Conservation (phyloP, 2,888 invertebrate genomes). For the Lasioglossum pauxillum region DNA sequence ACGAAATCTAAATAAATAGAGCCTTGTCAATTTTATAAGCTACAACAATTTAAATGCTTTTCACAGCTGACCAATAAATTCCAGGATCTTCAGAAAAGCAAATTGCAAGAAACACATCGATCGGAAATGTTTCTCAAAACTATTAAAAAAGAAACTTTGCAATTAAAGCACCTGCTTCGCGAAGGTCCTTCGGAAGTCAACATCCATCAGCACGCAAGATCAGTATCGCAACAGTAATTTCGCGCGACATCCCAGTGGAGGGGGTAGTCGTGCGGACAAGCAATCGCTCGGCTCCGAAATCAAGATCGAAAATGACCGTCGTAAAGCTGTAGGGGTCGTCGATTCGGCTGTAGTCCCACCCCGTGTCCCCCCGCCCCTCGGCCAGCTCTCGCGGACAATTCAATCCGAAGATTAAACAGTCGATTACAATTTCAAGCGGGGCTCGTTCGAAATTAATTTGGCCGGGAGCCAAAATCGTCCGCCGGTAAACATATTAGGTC, state of each 20-base stretch:
- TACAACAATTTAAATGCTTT: too few relatives aligned
- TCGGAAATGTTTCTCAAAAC: too few relatives aligned
- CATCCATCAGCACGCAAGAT: not conserved
- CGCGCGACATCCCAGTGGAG: not conserved
- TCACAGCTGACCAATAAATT: too few relatives aligned
- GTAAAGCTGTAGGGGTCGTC: constrained; percentile 25
- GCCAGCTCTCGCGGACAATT: constrained; percentile 31
- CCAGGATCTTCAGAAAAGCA: too few relatives aligned
- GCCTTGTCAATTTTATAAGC: too few relatives aligned
- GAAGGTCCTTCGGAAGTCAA: not conserved
- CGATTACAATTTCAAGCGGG: constrained; percentile 48
- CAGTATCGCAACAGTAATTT: not conserved
- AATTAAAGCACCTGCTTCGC: too few relatives aligned
- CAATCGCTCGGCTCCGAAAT: constrained; percentile 34
- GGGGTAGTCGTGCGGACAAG: constrained; percentile 18
- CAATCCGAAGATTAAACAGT: constrained; percentile 58
- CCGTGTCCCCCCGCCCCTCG: not conserved
- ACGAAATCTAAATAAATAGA: too few relatives aligned
- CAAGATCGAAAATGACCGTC: constrained; percentile 43
- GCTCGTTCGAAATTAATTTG: constrained; percentile 59
- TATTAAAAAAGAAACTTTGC: too few relatives aligned
- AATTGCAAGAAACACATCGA: too few relatives aligned
- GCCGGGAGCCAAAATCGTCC: constrained; percentile 44
- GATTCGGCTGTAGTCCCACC: constrained; percentile 10
- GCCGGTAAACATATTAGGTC: constrained; percentile 51